These are phyloP conservation scores for Archegozetes longisetosus DNA, from an alignment of 1,140 invertebrate species.

Conservation along the genomic window DNA sequence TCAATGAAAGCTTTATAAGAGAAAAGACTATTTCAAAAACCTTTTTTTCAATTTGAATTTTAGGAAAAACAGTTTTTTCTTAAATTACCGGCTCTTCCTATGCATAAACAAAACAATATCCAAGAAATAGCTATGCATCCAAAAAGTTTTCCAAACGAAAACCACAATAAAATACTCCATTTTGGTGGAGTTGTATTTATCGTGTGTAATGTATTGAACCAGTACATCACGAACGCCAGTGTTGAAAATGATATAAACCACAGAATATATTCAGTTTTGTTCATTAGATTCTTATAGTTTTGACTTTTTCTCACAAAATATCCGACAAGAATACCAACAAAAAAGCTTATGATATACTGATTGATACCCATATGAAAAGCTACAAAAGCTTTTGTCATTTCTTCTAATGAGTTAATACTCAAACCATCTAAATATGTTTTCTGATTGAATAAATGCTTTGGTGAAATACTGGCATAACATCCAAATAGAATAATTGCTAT, in stretches of 20 bases:
- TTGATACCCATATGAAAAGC: conserved; percentile 14
- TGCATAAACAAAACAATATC: conserved; percentile 6
- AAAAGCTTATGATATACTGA: conserved; percentile 9
- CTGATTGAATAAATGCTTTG: conserved; percentile 4
- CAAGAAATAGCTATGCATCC: conserved; percentile 4
- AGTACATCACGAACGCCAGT: not conserved
- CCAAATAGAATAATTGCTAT: not conserved
- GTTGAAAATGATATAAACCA: not conserved
- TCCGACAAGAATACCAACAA: conserved; percentile 4
- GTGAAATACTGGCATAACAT: conserved; percentile 10
- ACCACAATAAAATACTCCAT: conserved; percentile 5
- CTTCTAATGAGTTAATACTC: conserved; percentile 1
- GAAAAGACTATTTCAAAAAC: not conserved
- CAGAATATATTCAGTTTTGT: not conserved
- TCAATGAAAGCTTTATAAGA: conserved; percentile 3
- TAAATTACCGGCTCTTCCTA: conserved; percentile 5
- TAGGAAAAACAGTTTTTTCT: not conserved
- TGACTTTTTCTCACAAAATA: not conserved
- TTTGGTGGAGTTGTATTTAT: not conserved
- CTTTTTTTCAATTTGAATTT: not conserved
- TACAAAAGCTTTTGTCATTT: conserved; percentile 10
- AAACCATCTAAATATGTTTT: conserved; percentile 3
- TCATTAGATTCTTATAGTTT: not conserved
- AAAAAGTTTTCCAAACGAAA: conserved; percentile 8
- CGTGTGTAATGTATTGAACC: conserved; percentile 5